Percentiles rank a stretch among this genome's conserved stretches.
Conservation (phyloP, 1,140 invertebrate genomes). For the Aphis gossypii region DNA sequence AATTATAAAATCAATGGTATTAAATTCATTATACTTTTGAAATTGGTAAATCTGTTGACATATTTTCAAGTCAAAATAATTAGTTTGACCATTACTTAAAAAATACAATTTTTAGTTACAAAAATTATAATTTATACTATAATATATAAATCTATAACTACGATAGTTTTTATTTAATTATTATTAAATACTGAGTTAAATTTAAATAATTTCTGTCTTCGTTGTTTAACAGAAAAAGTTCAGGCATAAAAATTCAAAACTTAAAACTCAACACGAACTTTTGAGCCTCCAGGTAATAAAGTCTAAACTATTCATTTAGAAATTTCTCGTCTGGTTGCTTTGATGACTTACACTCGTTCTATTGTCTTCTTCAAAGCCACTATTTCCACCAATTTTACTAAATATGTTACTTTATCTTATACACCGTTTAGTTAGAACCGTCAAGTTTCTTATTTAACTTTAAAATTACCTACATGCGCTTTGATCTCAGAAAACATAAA, state of each 20-base stretch:
- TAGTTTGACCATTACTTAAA: not conserved
- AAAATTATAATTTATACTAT: too few relatives aligned
- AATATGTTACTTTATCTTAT: not conserved
- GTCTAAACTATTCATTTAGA: constrained; percentile 2
- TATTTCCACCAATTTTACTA: not conserved
- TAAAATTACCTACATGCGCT: not conserved
- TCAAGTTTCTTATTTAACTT: not conserved
- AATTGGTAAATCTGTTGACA: not conserved
- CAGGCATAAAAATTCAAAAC: not conserved
- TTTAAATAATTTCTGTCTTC: not conserved
- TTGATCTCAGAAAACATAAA: not conserved
- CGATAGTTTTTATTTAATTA: not conserved
- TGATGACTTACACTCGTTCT: too few relatives aligned
- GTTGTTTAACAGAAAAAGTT: not conserved
- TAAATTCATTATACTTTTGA: not conserved
- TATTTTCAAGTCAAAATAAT: not conserved
- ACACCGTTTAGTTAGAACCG: not conserved
- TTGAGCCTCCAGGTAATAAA: not conserved
- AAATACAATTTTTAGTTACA: not conserved
- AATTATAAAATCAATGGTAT: too few relatives aligned
- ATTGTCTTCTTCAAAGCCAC: not conserved
- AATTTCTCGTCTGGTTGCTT: not conserved
- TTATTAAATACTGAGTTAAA: not conserved
- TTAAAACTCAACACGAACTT: not conserved
- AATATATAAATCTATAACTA: not conserved